These are phyloP conservation scores for Bufo bufo DNA, from an alignment of 2,113 vertebrate species.

Conservation along the genomic window DNA sequence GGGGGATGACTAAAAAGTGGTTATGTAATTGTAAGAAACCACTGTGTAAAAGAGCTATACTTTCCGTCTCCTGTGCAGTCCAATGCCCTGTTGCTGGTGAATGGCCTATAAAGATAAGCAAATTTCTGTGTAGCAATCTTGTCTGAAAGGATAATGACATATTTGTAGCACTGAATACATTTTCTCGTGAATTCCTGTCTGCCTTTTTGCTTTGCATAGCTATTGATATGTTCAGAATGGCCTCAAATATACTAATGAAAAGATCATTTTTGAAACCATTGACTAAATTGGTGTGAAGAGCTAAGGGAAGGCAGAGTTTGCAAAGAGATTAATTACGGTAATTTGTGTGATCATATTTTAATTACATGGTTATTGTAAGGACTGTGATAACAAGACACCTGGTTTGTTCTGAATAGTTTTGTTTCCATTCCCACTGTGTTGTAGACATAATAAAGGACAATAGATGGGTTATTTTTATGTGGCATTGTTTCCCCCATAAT, in stretches of 20 bases:
- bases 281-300: slow-evolving; percentile 55
- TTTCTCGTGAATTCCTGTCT: slow-evolving; percentile 24
- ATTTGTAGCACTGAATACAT: slow-evolving; percentile 31
- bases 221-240: slow-evolving; percentile 31
- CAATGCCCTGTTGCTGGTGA: slow-evolving; percentile 12
- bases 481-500: slow-evolving; percentile 27
- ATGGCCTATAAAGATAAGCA: slow-evolving; percentile 23
- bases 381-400: slow-evolving; percentile 37
- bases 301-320: slow-evolving; percentile 44
- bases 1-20: background rate
- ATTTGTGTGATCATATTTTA: slow-evolving; percentile 56
- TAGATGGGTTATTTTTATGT: slow-evolving; percentile 29
- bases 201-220: slow-evolving; percentile 32
- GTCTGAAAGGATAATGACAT: slow-evolving; percentile 38
- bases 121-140: slow-evolving; percentile 16
- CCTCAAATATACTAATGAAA: slow-evolving; percentile 42
- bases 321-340: slow-evolving; percentile 54
- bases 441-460: slow-evolving; percentile 23
- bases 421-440: slow-evolving; percentile 10
- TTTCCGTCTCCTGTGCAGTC: background rate
- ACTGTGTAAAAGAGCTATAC: background rate
- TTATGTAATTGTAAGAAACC: background rate
- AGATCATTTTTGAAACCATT: slow-evolving; percentile 53
- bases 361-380: slow-evolving; percentile 53
- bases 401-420: slow-evolving; percentile 24